Evolutionary conservation across 2,113 vertebrate genomes (phyloP).

Genomic region (Physeter macrocephalus): DNA sequence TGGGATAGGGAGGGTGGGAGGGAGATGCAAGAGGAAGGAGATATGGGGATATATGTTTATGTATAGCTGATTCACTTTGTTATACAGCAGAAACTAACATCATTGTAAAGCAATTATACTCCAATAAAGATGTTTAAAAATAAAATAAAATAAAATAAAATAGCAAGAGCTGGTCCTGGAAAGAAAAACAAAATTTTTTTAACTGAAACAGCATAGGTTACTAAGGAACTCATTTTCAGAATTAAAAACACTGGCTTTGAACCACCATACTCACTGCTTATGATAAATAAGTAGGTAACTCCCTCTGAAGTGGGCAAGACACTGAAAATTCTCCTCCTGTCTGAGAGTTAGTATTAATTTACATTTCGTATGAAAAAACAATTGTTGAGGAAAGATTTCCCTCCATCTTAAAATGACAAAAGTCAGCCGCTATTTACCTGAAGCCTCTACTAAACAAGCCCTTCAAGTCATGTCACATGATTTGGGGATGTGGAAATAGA

Average conservation of each 20-base stretch:
- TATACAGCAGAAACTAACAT: no score
- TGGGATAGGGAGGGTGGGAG: no score
- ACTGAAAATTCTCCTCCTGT: not conserved
- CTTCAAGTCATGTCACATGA: not conserved
- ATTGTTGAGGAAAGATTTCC: not conserved
- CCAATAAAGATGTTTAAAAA: no score
- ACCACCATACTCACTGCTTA: not conserved
- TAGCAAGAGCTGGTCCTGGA: no score
- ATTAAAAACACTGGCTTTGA: not conserved
- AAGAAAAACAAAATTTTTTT: not conserved
- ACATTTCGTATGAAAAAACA: not conserved
- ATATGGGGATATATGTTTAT: no score
- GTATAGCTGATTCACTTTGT: no score
- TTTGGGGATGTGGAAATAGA: not conserved
- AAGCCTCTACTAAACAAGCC: not conserved
- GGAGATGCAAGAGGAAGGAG: no score
- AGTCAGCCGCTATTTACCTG: not conserved
- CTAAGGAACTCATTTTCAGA: not conserved
- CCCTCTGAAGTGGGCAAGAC: not conserved
- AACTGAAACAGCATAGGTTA: not conserved
- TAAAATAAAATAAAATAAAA: no score
- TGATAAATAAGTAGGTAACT: not conserved
- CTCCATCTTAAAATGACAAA: not conserved
- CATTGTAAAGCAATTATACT: no score
- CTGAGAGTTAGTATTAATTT: not conserved